Conservation (phyloP, 1,140 invertebrate genomes). For the Magallana angulata region DNA sequence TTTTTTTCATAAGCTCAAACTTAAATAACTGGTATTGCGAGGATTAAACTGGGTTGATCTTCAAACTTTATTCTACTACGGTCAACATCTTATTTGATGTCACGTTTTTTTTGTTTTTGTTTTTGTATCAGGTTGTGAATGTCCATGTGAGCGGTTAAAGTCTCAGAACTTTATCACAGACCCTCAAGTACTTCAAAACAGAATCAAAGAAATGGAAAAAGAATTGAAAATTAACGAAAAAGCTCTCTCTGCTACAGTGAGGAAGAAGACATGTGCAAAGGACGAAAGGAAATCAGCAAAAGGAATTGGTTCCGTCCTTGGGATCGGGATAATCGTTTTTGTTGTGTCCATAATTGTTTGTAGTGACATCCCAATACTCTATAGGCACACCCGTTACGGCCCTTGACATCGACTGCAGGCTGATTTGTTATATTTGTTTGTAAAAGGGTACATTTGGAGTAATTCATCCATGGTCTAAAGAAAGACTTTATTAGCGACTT, state of each 20-base stretch:
- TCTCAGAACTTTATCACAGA: not conserved
- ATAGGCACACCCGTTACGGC: not conserved
- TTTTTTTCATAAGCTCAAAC: no score
- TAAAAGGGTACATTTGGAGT: no score
- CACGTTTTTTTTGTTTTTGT: no score
- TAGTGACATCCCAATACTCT: conserved; percentile 6
- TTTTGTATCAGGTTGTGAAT: not conserved
- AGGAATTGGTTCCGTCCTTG: not conserved
- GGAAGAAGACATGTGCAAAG: not conserved
- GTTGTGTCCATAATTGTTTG: not conserved
- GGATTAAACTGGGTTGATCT: no score
- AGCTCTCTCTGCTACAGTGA: not conserved
- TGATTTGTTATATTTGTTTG: no score
- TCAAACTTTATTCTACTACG: no score
- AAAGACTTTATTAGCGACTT: no score
- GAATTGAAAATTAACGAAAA: not conserved
- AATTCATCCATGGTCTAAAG: no score
- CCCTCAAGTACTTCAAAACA: not conserved
- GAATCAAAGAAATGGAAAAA: not conserved
- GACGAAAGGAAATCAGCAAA: not conserved
- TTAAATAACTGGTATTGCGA: no score
- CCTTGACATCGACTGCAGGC: not conserved
- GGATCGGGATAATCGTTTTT: not conserved
- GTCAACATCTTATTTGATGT: no score
- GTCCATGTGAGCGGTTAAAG: not conserved